Percentiles rank a stretch among this genome's conserved stretches.
phyloP scores from a whole-genome alignment of 1,140 invertebrate genomes.

The Calosoma granatense region DNA sequence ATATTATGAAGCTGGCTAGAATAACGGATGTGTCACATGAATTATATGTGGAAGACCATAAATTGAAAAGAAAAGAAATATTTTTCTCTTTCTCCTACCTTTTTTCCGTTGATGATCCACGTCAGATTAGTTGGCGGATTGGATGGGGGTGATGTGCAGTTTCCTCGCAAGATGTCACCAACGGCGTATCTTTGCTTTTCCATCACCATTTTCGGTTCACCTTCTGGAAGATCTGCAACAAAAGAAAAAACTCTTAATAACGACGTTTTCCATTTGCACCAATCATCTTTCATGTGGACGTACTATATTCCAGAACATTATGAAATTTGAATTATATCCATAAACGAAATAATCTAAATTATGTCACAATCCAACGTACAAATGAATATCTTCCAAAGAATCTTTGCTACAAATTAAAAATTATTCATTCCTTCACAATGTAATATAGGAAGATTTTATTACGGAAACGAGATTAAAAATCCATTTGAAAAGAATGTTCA shows the following conservation, averaged over 20 bases:
- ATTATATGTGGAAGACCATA: constrained; percentile 19
- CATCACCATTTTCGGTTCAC: constrained; percentile 46
- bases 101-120: constrained; percentile 61
- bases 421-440: too few species aligned
- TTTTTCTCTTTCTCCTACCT: too few species aligned
- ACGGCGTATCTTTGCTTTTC: constrained; percentile 56
- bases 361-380: too few species aligned
- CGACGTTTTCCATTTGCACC: neutral
- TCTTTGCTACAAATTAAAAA: too few species aligned
- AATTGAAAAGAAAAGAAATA: too few species aligned
- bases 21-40: neutral
- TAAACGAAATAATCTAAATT: too few species aligned
- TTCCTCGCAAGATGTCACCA: constrained; percentile 60
- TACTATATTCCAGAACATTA: neutral
- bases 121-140: constrained; percentile 66
- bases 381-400: too few species aligned
- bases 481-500: too few species aligned
- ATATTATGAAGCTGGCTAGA: neutral
- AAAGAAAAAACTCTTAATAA: constrained; percentile 12
- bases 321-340: neutral
- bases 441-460: too few species aligned
- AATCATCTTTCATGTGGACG: neutral
- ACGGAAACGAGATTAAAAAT: too few species aligned
- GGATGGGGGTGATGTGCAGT: constrained; percentile 61
- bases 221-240: constrained; percentile 49